Evolutionary conservation across 2,113 vertebrate genomes (phyloP), one percentile per base, ranked within the genome.

Genomic region (Sceloporus tristichus): DNA sequence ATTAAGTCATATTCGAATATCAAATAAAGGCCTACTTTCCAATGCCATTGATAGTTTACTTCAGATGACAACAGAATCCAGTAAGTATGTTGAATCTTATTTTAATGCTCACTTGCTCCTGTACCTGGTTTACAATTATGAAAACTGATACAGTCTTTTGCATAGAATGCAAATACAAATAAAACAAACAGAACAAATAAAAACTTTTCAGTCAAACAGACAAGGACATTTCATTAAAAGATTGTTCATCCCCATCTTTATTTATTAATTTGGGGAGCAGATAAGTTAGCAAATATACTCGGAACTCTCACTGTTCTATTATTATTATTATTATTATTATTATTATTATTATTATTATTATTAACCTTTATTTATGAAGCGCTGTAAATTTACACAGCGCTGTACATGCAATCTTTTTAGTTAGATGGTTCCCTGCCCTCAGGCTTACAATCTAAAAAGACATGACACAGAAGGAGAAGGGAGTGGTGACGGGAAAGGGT

Each of bases 51-150:
- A 98, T 84, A 96, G 98, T 91, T 96, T 99, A 89, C 96, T 98
- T 92, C 97, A 98, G 92, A 98, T 98, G 94, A 96, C 97, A 10
- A 92, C 94, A 59, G 97, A 97, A 86, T 97, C 98, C 76, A 94
- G 98, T 99, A 96, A 95, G 96, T 95, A 70, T 86, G 10, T 7
- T 2, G 81, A 87, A 66, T 88, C 74, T 19, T 48, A 7, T 68
- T 82, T 16, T 48, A 65, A 48, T 42, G 34, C 40, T 74, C 2
- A n/a, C 54, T 70, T 56, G 21, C 6, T 79, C 48, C 9, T 5
- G 25, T 75, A 74, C 1, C 11, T 25, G 16, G 48, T 54, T 71
- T 86, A 21, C 27, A 19, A 11, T 34, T 78, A 66, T 13, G 56
- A 11, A 77, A 65, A 19, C 70, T 68, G 40, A 48, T 54, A 38